Base-by-base conservation (phyloP, 1,140 invertebrate species). In the Mesaphorura yosii region DNA sequence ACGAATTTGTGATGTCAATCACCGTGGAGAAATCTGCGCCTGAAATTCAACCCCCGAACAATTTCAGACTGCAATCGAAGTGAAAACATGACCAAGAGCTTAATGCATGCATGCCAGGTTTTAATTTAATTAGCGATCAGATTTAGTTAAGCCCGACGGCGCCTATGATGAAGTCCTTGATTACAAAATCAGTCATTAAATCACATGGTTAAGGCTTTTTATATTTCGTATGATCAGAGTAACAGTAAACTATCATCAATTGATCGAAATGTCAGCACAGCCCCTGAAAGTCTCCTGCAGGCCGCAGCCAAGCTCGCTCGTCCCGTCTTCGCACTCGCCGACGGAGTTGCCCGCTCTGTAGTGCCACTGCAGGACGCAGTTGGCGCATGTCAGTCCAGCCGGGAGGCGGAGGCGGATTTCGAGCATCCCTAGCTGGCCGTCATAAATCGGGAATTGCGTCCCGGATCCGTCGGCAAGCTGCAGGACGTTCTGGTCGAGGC, bases 311-410 rank as follows among this genome's bases (percentile, higher is more conserved):
- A 55, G 7, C n/a, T 10, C 46, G 3, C 15, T 17, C 14, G 56
- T 31, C 41, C 70, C 70, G 49, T 73, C 48, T 2, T 61, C 59
- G 60, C 78, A 85, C 0, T 73, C 76, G 1, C 82, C 82, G 82
- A 82, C 84, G 65, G 83, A 84, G 63, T 85, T 85, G 1, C 70
- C 73, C 6, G 23, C 6, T 46, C 19, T 46, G 40, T 41, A 41
- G 17, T 41, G 10, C 40, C 40, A 41, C 17, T 41, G 40, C 10
- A 41, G 22, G 7, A 41, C 19, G 17, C 40, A 41, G 6, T 41
- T 15, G 10, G 15, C 17, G 40, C 40, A 41, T 41, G 40, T 41
- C n/a, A 41, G 15, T 6, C 17, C 40, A 12, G 40, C 40, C 7
- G 40, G 40, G 40, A 41, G 40, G n/a, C 22, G n/a, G 17, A 41